Evolutionary conservation across 1,140 invertebrate genomes (phyloP), one percentile per base, ranked within the genome.

Genomic region (Pemphigus obesinymphae): DNA sequence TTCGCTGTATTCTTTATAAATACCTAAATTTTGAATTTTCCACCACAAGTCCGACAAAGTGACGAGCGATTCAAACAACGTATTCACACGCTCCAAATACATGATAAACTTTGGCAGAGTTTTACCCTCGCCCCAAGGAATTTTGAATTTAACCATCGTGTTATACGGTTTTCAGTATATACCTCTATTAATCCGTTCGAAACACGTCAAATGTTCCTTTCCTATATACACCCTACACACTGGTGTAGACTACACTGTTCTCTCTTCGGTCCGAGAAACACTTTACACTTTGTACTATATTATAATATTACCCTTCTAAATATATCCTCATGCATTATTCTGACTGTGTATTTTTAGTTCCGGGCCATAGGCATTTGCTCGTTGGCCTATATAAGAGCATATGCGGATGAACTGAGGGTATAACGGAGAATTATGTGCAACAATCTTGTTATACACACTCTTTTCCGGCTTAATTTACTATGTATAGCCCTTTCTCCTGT

Each of bases 261-360:
- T 68, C 37, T 68, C 63, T 4, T 1, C 10, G 34, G 10, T 10
- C 4, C 10, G 10, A 20, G n/a, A 37, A 68, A 15, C 29, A 34
- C 61, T 29, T 63, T 34, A 63, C 61, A 8, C 31, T 20, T 34
- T 17, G 15, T 34, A n/a, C 20, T 31, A 61, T 31, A 58, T 31
- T 68, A n/a, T 34, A 61, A 61, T 31, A 58, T 31, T 68, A 5
- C 34, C 15, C 37, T 68, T 68, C 66, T 40, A 68, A 53, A 45
- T 11, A 68, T 26, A n/a, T 50, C 10, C 70, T 73, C 70, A 73
- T 73, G 45, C 43, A 73, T 73, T 73, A 73, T 73, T 73, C 70
- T 31, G 34, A 31, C 70, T 26, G 7, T 48, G 43, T 48, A n/a
- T n/a, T n/a, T n/a, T n/a, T n/a, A n/a, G n/a, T n/a, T n/a, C 26